Base-by-base conservation (phyloP, 2,888 invertebrate species). In the Theretra japonica region DNA sequence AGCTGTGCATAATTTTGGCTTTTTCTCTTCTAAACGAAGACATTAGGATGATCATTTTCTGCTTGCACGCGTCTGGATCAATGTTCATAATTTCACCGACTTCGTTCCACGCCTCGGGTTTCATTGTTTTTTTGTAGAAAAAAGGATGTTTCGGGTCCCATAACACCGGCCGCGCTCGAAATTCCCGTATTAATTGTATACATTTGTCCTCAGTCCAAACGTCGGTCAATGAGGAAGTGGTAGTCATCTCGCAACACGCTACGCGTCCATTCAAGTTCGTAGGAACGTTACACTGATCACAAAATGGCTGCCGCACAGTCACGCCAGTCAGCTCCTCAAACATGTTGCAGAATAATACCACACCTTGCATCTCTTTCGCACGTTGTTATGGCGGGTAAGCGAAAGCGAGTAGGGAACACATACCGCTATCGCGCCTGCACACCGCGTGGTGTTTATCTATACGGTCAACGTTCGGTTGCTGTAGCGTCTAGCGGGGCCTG, bases 11-110 rank as follows among this genome's bases (percentile, higher is more conserved):
- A 56, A 83, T 80, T 75, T 81, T 88, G 0, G 83, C 75, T 70
- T 87, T 89, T 79, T 87, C 87, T 74, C 87, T 79, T 76, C 87
- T 78, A 73, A 87, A 86, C 28, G 85, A 85, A 21, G 87, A 86
- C 80, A 84, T 78, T 57, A 87, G 74, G 72, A 83, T 78, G 15
- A 71, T 77, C 82, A 86, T 84, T 73, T 88, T 88, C 73, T 83
- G 80, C 72, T 83, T 86, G 75, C 86, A 86, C 68, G 74, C 75
- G 1, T 80, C 79, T 5, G 80, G 72, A 1, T 77, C 53, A 53
- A 79, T 75, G 17, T 78, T 75, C 1, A 87, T 15, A 15, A 41
- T 72, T 21, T 73, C 68, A 1, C 81, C 82, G 59, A 88, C 82
- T 23, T 80, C 82, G 3, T 75, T 58, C 88, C 88, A 88, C 62